Evolutionary conservation across 1,140 invertebrate species (phyloP).

Genomic region (Calephelis virginiensis): DNA sequence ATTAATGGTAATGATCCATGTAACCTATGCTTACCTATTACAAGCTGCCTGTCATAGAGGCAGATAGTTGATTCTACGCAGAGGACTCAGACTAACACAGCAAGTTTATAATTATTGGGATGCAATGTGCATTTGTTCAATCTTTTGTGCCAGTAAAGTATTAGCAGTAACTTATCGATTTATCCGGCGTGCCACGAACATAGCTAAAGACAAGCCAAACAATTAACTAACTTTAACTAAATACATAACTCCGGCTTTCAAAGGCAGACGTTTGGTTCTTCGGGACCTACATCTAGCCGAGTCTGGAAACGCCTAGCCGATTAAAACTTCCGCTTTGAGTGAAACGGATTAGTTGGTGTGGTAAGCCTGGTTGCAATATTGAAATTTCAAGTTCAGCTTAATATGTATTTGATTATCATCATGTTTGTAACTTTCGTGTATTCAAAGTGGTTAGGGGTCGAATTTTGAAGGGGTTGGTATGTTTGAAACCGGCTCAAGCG

Average conservation of each 20-base stretch:
- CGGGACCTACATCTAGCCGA: constrained; percentile 12
- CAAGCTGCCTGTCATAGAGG: too few species aligned
- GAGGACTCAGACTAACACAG: neutral
- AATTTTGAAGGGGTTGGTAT: too few species aligned
- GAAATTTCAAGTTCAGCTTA: constrained; percentile 7
- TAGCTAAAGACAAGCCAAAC: constrained; percentile 19
- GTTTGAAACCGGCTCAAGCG: too few species aligned
- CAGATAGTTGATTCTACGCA: too few species aligned
- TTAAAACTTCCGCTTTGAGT: constrained; percentile 29
- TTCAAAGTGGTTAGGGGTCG: too few species aligned
- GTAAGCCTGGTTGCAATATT: constrained; percentile 20
- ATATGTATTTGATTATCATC: constrained; percentile 6
- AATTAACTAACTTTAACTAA: constrained; percentile 31
- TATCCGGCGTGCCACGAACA: constrained; percentile 8
- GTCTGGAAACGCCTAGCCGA: constrained; percentile 21
- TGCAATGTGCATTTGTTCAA: neutral
- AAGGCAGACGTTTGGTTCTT: constrained; percentile 26
- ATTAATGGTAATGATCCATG: too few species aligned
- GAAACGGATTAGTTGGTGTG: constrained; percentile 25
- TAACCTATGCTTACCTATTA: too few species aligned
- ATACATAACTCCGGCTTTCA: constrained; percentile 28
- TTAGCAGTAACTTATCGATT: constrained; percentile 8
- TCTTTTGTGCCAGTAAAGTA: neutral
- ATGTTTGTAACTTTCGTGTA: neutral
- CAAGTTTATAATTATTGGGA: neutral